These are phyloP conservation scores for roundworm (Caenorhabditis elegans) DNA, from an alignment of 1,140 invertebrate species.

Conservation along the genomic window DNA sequence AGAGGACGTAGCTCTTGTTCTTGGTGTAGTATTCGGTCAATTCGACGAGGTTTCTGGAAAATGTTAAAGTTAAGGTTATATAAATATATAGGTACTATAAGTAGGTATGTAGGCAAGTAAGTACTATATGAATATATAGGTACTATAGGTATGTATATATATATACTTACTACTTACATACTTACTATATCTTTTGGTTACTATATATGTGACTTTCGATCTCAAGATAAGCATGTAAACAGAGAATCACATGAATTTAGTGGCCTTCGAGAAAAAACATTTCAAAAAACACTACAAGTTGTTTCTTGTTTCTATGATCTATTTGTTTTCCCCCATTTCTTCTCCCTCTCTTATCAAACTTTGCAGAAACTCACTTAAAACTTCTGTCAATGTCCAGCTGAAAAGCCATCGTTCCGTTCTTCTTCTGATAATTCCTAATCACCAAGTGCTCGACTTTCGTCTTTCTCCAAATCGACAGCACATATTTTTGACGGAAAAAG, in stretches of 20 bases:
- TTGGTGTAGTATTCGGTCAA: constrained; percentile 2
- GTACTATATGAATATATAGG: too few relatives aligned
- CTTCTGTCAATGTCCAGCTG: not conserved
- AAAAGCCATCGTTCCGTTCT: not conserved
- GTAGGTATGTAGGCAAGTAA: too few relatives aligned
- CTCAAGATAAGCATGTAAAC: too few relatives aligned
- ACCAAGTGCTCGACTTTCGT: not conserved
- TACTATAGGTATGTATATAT: too few relatives aligned
- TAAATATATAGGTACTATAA: too few relatives aligned
- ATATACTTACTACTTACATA: too few relatives aligned
- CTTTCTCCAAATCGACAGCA: not conserved
- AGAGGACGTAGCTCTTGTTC: constrained; percentile 16
- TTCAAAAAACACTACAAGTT: too few relatives aligned
- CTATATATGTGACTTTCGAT: too few relatives aligned
- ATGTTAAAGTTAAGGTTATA: not conserved
- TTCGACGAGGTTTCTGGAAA: constrained; percentile 7
- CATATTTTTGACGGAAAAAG: not conserved
- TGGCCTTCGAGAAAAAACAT: too few relatives aligned
- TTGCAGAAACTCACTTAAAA: not conserved
- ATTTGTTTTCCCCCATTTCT: not conserved
- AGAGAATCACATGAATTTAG: too few relatives aligned
- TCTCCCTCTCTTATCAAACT: not conserved
- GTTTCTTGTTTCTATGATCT: too few relatives aligned
- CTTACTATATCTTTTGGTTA: too few relatives aligned
- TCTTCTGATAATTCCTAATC: not conserved